phyloP scores from a whole-genome alignment of 2,797 vertebrate genomes.

The Sylvilagus floridanus region DNA sequence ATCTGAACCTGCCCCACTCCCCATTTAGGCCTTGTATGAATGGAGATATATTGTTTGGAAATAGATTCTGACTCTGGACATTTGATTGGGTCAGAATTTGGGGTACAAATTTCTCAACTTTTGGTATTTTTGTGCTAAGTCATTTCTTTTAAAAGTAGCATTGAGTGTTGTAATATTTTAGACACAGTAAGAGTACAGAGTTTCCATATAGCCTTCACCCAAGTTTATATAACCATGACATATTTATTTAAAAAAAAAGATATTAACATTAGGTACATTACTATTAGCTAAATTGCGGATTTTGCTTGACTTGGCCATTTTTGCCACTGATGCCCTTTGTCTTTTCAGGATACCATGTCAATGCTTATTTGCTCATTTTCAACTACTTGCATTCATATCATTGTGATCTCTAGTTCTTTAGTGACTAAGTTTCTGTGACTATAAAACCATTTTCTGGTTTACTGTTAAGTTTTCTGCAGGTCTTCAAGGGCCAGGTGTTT shows the following conservation, averaged over 20 bases:
- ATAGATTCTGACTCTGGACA: constrained; percentile 12
- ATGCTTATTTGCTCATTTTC: constrained; percentile 49
- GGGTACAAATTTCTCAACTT: constrained; percentile 2
- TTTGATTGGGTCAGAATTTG: constrained; percentile 14
- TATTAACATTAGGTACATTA: background rate
- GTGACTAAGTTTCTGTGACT: constrained; percentile 44
- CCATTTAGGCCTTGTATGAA: background rate
- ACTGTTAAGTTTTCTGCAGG: constrained; percentile 32
- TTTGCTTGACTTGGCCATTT: constrained; percentile 49
- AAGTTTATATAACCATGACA: background rate
- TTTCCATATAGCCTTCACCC: constrained; percentile 1
- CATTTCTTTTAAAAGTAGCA: constrained; percentile 30
- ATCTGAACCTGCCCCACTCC: background rate
- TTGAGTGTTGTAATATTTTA: constrained; percentile 56
- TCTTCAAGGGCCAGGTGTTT: constrained; percentile 43
- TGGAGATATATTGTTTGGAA: background rate
- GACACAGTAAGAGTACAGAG: background rate
- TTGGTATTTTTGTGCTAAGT: constrained; percentile 9
- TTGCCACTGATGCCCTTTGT: constrained; percentile 16
- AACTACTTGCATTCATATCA: constrained; percentile 1
- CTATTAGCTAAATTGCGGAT: background rate
- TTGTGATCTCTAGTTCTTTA: constrained; percentile 28
- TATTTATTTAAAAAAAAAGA: constrained; percentile 13
- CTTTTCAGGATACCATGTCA: background rate
- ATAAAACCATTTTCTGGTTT: constrained; percentile 62